Percentiles rank a stretch among this genome's conserved stretches.
Conservation (phyloP, 2,113 vertebrate genomes). For the Puffinus mauretanicus region DNA sequence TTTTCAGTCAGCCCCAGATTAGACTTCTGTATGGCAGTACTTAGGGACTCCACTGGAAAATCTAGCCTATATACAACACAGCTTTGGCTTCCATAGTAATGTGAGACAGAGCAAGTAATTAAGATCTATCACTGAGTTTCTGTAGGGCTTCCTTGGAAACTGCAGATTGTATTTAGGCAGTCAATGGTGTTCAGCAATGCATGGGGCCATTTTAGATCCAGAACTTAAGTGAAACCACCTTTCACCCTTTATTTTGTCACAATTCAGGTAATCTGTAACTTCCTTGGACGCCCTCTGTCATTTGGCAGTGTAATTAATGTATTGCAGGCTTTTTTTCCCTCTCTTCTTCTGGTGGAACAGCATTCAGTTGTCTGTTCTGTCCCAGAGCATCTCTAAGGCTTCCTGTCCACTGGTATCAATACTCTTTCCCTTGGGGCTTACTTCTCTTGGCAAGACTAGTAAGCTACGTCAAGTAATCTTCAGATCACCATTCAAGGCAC, state of each 20-base stretch:
- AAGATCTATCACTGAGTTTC: neutral
- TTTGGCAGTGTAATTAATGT: neutral
- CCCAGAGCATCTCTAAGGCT: neutral
- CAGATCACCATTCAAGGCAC: neutral
- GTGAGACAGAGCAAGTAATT: neutral
- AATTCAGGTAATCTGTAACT: neutral
- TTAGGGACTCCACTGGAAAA: neutral
- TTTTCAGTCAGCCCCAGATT: neutral
- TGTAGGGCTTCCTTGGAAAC: neutral
- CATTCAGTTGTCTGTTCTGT: neutral
- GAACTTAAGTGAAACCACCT: neutral
- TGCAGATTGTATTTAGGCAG: neutral
- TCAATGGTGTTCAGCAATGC: neutral
- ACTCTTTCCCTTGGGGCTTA: neutral
- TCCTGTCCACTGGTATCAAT: neutral
- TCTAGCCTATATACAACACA: neutral
- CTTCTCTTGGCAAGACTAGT: neutral
- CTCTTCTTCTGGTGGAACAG: neutral
- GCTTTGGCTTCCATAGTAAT: neutral
- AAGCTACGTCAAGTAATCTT: neutral
- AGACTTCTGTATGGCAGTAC: neutral
- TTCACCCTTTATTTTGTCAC: neutral
- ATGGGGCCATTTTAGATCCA: neutral
- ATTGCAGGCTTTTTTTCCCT: neutral
- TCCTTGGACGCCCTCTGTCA: neutral